Evolutionary conservation across 2,888 invertebrate genomes (phyloP), one percentile per base, ranked within the genome.

Genomic region (Belgica antarctica): DNA sequence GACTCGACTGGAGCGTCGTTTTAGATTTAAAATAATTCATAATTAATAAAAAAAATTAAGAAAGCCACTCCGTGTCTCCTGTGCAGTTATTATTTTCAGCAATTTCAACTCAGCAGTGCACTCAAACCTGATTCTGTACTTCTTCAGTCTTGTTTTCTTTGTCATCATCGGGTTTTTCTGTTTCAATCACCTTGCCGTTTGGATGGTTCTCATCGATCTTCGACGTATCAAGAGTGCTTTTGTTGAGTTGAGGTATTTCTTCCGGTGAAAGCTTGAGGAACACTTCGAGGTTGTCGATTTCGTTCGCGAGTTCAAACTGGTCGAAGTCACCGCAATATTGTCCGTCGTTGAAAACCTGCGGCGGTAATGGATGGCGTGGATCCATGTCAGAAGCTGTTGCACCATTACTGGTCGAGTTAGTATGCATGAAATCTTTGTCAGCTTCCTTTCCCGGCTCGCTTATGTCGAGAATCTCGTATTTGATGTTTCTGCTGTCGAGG

Each of bases 321-420:
- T 95, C 94, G 81, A 94, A 96, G 80, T 96, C 95, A 78, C 97
- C 97, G 41, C 72, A 72, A 78, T 94, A 96, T 73, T 89, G 88
- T 10, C 90, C 90, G 72, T 92, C 95, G 77, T 93, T 92, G 80
- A 96, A 97, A 74, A 98, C 84, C 81, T 98, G 98, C 71, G 97
- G 97, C 57, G 96, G 95, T 76, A 94, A 81, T 65, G 94, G 87
- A 75, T 91, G 89, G 77, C 89, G 86, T 59, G 89, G 88, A 76
- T 86, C 86, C 34, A 86, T 85, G 77, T 89, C 89, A 77, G 31
- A 34, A 4, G 68, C 68, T 10, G 68, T 68, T 22, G 28, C 68
- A 68, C 87, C 90, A 77, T 85, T 85, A 72, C 87, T 85, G 73
- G 87, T 90, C 66, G 90, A 87, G 79, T 94, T 92, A 76, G 86